Evolutionary conservation across 2,113 vertebrate species (phyloP).

Genomic region (Phalacrocorax brasilianus): DNA sequence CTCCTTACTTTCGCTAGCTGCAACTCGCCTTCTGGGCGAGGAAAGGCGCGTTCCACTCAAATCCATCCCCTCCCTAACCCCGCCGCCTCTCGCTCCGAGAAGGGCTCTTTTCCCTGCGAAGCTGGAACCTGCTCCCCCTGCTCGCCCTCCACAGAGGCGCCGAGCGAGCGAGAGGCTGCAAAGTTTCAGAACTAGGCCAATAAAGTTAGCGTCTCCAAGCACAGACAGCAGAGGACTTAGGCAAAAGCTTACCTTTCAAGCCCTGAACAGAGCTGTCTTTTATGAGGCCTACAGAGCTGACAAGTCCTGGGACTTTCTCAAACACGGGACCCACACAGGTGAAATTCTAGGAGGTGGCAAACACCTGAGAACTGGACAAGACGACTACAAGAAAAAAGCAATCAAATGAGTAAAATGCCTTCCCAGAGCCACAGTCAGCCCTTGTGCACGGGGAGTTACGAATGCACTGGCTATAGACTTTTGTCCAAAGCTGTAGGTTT

Average conservation of each 20-base stretch:
- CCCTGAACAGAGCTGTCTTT: conserved; percentile 73
- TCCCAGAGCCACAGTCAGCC: conserved; percentile 87
- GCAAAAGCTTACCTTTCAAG: conserved; percentile 80
- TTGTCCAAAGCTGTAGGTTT: conserved; percentile 94
- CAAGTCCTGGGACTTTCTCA: conserved; percentile 77
- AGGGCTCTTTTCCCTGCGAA: conserved; percentile 22
- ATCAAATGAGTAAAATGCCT: conserved; percentile 82
- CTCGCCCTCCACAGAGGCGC: conserved; percentile 43
- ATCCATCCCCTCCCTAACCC: not conserved
- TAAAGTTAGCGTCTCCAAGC: conserved; percentile 53
- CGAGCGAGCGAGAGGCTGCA: conserved; percentile 48
- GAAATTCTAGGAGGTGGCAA: conserved; percentile 66
- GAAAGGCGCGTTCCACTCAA: conserved; percentile 59
- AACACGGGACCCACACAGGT: conserved; percentile 70
- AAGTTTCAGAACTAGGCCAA: conserved; percentile 78
- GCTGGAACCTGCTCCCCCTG: conserved; percentile 56
- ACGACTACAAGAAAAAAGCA: conserved; percentile 73
- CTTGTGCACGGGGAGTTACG: conserved; percentile 91
- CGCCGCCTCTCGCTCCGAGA: conserved; percentile 10
- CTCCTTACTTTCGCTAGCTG: conserved; percentile 39
- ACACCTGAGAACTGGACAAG: conserved; percentile 76
- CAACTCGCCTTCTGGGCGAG: conserved; percentile 45
- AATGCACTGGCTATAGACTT: conserved; percentile 98
- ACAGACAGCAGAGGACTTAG: conserved; percentile 72
- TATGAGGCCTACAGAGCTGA: conserved; percentile 76